Evolutionary conservation across 1,140 invertebrate species (phyloP).

Genomic region (Adelges cooleyi): DNA sequence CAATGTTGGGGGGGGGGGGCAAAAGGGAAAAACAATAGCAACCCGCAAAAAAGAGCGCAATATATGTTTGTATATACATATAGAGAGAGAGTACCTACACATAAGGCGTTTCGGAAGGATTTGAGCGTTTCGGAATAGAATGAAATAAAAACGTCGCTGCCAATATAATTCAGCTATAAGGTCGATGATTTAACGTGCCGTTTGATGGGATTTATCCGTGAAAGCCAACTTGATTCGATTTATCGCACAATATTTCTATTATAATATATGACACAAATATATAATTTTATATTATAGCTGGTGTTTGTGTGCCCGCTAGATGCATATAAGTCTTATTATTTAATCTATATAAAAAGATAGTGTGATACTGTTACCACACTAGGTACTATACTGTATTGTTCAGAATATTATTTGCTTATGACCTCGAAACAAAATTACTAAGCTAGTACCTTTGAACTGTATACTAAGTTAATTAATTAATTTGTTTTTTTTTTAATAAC

Average conservation of each 20-base stretch:
- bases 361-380: too few species aligned
- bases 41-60: neutral
- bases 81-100: neutral
- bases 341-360: too few species aligned
- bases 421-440: too few species aligned
- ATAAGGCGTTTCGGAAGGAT: conserved; percentile 11
- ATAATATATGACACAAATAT: too few species aligned
- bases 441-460: too few species aligned
- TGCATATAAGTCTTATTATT: too few species aligned
- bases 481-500: too few species aligned
- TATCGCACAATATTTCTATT: conserved; percentile 1
- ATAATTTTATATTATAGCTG: too few species aligned
- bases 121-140: neutral
- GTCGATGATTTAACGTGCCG: conserved; percentile 18
- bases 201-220: conserved; percentile 9
- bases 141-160: conserved; percentile 8
- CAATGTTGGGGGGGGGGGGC: neutral
- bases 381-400: too few species aligned
- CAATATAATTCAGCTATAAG: conserved; percentile 21
- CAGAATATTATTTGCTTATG: too few species aligned
- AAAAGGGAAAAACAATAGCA: conserved; percentile 8
- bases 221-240: conserved; percentile 10
- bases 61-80: neutral
- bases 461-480: too few species aligned
- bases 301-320: too few species aligned